Percentiles rank a stretch among this genome's conserved stretches.
Evolutionary conservation across 2,113 vertebrate genomes (phyloP).

Genomic region (Anhinga rufa): DNA sequence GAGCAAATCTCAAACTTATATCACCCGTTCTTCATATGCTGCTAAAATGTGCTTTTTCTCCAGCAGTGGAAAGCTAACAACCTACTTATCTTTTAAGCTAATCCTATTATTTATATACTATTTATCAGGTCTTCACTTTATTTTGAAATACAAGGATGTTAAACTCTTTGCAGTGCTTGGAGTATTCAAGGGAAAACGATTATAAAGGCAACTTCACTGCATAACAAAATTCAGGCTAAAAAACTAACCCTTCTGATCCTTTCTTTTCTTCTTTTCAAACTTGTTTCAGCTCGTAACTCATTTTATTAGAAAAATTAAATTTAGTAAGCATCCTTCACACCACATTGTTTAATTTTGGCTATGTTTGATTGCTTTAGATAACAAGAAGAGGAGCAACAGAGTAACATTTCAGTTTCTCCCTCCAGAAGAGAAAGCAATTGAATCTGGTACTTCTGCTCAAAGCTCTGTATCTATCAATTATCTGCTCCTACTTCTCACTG

Average conservation of each 20-base stretch:
- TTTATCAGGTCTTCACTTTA: slow-evolving; percentile 42
- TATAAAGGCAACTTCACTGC: neutral
- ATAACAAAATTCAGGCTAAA: neutral
- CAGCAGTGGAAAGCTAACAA: slow-evolving; percentile 6
- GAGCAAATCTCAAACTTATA: neutral
- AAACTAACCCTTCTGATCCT: neutral
- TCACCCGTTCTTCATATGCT: neutral
- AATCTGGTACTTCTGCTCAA: neutral
- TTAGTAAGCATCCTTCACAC: neutral
- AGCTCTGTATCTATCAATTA: neutral
- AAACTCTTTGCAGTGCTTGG: neutral
- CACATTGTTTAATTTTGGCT: neutral
- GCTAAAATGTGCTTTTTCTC: neutral
- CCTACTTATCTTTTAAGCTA: slow-evolving; percentile 55
- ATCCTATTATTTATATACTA: slow-evolving; percentile 33
- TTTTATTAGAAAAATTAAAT: neutral
- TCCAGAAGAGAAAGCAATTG: neutral
- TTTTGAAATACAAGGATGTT: slow-evolving; percentile 37
- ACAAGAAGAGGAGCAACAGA: neutral
- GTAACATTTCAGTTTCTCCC: neutral
- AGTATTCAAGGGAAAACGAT: neutral
- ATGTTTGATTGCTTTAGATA: neutral
- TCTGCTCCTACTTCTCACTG: neutral
- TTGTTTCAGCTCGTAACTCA: neutral
- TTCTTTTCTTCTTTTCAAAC: neutral